A percentile compares a stretch with the other conserved stretches of the same genome.
Conservation (phyloP, 2,113 vertebrate species). For the Varanus salvator region DNA sequence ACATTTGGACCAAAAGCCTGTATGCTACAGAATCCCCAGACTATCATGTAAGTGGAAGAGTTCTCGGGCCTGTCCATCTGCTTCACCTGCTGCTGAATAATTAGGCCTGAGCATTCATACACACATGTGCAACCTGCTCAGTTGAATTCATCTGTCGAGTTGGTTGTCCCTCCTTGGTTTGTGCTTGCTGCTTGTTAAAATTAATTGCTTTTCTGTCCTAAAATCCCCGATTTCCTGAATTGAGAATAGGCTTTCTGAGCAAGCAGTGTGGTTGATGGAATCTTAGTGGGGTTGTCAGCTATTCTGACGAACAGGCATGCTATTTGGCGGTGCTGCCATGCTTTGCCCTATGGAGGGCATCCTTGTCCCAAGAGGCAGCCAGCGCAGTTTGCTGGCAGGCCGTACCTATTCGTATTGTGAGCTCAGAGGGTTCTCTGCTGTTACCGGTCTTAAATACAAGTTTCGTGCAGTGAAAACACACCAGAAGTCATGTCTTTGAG, state of each 20-base stretch:
- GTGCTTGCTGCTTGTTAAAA: background rate
- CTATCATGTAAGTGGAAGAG: conserved; percentile 90
- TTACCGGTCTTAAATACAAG: background rate
- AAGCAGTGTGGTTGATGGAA: background rate
- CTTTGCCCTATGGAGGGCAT: background rate
- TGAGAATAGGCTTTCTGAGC: background rate
- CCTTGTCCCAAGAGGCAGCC: background rate
- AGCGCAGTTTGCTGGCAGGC: background rate
- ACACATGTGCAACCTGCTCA: background rate
- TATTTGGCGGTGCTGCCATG: background rate
- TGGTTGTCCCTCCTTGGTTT: background rate
- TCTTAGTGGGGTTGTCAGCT: background rate
- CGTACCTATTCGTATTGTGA: background rate
- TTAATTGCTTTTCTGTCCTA: background rate
- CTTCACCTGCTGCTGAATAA: background rate
- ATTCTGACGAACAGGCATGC: background rate
- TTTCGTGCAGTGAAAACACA: background rate
- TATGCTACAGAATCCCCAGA: conserved; percentile 94
- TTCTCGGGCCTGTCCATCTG: background rate
- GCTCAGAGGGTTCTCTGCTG: no score
- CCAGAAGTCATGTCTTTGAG: background rate
- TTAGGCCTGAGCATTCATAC: background rate
- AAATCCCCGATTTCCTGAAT: background rate
- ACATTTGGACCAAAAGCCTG: conserved; percentile 98
- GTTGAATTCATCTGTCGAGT: background rate